phyloP scores from a whole-genome alignment of 2,888 invertebrate genomes.

The Graphium colonna region DNA sequence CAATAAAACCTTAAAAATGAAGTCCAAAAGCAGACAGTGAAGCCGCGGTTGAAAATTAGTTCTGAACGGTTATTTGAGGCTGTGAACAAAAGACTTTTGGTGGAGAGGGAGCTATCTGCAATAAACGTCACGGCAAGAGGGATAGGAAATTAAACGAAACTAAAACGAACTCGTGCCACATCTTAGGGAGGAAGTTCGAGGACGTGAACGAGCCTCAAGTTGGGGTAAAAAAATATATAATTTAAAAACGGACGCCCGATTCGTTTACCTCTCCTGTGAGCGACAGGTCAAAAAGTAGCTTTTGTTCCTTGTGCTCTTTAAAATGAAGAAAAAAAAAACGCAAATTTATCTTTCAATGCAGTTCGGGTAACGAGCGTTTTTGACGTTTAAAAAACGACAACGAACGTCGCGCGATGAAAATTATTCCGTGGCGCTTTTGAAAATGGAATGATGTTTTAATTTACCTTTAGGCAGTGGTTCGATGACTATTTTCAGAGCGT shows the following conservation, averaged over 20 bases:
- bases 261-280: constrained; percentile 62
- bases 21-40: constrained; percentile 64
- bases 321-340: background rate
- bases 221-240: constrained; percentile 48
- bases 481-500: constrained; percentile 71
- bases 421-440: constrained; percentile 27
- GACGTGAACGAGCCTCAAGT: constrained; percentile 40
- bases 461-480: constrained; percentile 77
- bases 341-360: constrained; percentile 31
- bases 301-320: constrained; percentile 37
- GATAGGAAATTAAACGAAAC: constrained; percentile 77
- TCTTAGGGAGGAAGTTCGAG: constrained; percentile 60
- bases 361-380: constrained; percentile 35
- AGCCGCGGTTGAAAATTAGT: constrained; percentile 65
- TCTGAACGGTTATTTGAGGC: constrained; percentile 70
- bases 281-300: constrained; percentile 56
- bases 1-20: constrained; percentile 63
- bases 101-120: constrained; percentile 56
- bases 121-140: constrained; percentile 72
- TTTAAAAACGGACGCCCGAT: constrained; percentile 58
- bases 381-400: constrained; percentile 31
- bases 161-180: constrained; percentile 68
- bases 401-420: constrained; percentile 30
- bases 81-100: constrained; percentile 56
- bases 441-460: constrained; percentile 29